Conservation (phyloP, 2,888 invertebrate genomes). For the Endomychus coccineus region DNA sequence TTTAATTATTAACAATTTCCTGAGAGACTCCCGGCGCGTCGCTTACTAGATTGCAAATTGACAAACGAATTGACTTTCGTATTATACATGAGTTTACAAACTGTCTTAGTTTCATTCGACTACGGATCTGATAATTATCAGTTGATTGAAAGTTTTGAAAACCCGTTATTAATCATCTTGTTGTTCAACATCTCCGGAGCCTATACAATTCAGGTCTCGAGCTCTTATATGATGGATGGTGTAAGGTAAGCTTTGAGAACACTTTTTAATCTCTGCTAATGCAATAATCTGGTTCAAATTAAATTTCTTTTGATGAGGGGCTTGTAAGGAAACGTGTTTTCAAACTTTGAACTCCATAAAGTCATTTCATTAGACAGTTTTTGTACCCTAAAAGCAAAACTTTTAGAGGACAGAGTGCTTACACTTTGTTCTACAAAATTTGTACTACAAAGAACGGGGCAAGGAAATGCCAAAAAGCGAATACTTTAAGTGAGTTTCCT, state of each 20-base stretch:
- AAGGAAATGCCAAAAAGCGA: too few relatives aligned
- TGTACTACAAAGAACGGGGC: slow-evolving; percentile 1
- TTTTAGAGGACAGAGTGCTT: neutral
- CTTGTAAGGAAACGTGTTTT: slow-evolving; percentile 18
- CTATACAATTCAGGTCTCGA: neutral
- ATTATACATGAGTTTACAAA: too few relatives aligned
- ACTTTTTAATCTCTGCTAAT: slow-evolving; percentile 29
- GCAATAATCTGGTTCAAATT: slow-evolving; percentile 28
- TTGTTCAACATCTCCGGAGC: too few relatives aligned
- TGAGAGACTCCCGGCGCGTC: too few relatives aligned
- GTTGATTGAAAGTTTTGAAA: too few relatives aligned
- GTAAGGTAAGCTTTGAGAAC: slow-evolving; percentile 20
- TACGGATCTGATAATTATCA: too few relatives aligned
- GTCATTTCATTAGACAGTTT: slow-evolving; percentile 21
- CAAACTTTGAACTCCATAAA: slow-evolving; percentile 21
- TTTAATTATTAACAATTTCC: too few relatives aligned
- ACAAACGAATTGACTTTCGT: too few relatives aligned
- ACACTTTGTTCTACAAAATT: slow-evolving; percentile 1
- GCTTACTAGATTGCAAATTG: too few relatives aligned
- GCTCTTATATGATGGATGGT: slow-evolving; percentile 24
- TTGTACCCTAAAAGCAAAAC: slow-evolving; percentile 9
- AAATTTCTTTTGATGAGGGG: slow-evolving; percentile 24
- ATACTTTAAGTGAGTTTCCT: neutral
- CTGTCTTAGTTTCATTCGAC: too few relatives aligned
- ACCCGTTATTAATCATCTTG: too few relatives aligned